phyloP scores from a whole-genome alignment of 2,113 vertebrate species.

The Callorhinus ursinus region DNA sequence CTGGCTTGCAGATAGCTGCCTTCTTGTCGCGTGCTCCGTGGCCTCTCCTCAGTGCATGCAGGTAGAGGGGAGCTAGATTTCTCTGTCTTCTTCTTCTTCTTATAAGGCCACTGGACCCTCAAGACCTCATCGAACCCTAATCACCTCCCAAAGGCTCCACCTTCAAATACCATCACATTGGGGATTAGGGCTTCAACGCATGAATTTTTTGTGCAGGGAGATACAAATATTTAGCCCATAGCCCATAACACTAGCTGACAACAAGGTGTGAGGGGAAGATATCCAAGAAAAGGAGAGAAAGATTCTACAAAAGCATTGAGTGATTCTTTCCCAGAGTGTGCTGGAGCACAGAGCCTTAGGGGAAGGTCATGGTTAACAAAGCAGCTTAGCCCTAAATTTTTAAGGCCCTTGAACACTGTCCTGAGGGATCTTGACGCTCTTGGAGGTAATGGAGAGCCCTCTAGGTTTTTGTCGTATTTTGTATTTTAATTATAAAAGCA shows the following conservation, averaged over 20 bases:
- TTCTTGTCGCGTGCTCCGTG: not conserved
- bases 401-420: not conserved
- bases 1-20: not conserved
- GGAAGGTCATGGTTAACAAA: rapidly evolving
- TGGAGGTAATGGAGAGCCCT: too few relatives aligned
- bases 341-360: not conserved
- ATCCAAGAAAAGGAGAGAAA: not conserved
- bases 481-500: not conserved
- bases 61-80: not conserved
- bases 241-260: not conserved
- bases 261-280: not conserved
- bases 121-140: not conserved
- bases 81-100: not conserved
- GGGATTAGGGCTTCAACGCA: not conserved
- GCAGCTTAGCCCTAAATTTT: not conserved
- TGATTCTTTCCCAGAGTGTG: not conserved
- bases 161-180: not conserved
- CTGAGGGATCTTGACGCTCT: not conserved
- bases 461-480: not conserved
- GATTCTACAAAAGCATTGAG: too few relatives aligned
- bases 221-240: not conserved
- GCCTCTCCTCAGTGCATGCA: not conserved
- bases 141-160: not conserved
- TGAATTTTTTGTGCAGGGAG: not conserved
- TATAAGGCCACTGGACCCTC: not conserved